A percentile compares a stretch with the other conserved stretches of the same genome.
phyloP scores from a whole-genome alignment of 2,113 vertebrate species.

The Ctenomys sociabilis region DNA sequence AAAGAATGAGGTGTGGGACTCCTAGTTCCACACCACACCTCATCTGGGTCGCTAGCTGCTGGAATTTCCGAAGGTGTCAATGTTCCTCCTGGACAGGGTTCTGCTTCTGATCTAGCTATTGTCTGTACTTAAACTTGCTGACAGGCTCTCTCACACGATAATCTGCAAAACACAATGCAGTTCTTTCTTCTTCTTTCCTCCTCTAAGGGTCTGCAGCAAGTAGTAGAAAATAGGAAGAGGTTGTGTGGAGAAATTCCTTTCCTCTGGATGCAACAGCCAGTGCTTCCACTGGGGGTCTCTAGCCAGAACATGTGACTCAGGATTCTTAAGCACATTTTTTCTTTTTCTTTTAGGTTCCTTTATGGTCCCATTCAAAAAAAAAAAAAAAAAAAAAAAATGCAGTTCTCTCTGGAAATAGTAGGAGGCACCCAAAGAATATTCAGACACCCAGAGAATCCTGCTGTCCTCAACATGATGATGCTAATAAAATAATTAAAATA shows the following conservation, averaged over 20 bases:
- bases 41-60: background rate
- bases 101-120: background rate
- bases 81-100: background rate
- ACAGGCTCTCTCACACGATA: background rate
- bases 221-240: background rate
- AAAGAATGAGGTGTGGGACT: background rate
- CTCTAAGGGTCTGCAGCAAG: background rate
- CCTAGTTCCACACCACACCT: background rate
- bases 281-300: constrained; percentile 72
- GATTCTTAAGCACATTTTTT: background rate
- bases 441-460: background rate
- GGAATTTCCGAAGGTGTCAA: constrained; percentile 37
- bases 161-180: background rate
- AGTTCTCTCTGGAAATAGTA: background rate
- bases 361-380: constrained; percentile 29
- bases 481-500: constrained; percentile 58
- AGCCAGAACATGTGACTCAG: background rate
- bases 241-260: background rate
- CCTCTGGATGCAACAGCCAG: background rate
- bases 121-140: background rate
- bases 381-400: background rate
- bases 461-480: background rate
- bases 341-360: background rate
- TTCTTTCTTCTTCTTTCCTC: background rate
- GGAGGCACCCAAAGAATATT: background rate